These are phyloP conservation scores for Trissolcus brochymenae DNA, from an alignment of 2,888 invertebrate genomes.

Conservation along the genomic window DNA sequence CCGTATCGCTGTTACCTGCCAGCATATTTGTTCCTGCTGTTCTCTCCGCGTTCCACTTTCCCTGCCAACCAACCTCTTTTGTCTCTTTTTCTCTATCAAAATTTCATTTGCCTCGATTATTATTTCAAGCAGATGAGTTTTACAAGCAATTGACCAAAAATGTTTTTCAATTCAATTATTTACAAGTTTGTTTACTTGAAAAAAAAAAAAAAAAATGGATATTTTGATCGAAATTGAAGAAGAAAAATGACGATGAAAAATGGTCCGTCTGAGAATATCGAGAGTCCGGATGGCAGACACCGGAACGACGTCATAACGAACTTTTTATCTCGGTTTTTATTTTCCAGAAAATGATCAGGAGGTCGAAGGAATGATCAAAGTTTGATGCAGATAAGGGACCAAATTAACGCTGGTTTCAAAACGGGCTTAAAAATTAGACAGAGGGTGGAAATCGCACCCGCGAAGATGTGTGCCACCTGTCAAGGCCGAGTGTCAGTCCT, in stretches of 20 bases:
- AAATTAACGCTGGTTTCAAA: background rate
- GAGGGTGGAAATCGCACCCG: conserved; percentile 46
- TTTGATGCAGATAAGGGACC: conserved; percentile 14
- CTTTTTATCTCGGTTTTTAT: background rate
- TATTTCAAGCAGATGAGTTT: conserved; percentile 1
- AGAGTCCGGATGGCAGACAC: background rate
- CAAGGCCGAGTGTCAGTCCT: too few species aligned
- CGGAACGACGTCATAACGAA: background rate
- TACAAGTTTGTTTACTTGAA: too few species aligned
- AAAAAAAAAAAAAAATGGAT: too few species aligned
- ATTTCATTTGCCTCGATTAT: conserved; percentile 9
- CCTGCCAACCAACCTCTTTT: conserved; percentile 36
- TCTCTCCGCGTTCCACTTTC: conserved; percentile 53
- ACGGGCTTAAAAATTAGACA: background rate
- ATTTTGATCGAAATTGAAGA: too few species aligned
- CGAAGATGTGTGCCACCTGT: conserved; percentile 13
- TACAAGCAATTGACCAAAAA: too few species aligned
- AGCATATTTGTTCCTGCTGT: conserved; percentile 66
- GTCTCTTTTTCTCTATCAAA: conserved; percentile 11
- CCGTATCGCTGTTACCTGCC: conserved; percentile 67
- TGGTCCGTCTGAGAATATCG: conserved; percentile 2
- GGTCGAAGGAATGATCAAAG: conserved; percentile 13
- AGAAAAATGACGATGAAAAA: conserved; percentile 13
- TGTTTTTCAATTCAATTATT: background rate
- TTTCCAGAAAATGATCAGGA: conserved; percentile 6